Evolutionary conservation across 1,140 invertebrate species (phyloP), one percentile per base, ranked within the genome.

Genomic region (Heliconius congener): DNA sequence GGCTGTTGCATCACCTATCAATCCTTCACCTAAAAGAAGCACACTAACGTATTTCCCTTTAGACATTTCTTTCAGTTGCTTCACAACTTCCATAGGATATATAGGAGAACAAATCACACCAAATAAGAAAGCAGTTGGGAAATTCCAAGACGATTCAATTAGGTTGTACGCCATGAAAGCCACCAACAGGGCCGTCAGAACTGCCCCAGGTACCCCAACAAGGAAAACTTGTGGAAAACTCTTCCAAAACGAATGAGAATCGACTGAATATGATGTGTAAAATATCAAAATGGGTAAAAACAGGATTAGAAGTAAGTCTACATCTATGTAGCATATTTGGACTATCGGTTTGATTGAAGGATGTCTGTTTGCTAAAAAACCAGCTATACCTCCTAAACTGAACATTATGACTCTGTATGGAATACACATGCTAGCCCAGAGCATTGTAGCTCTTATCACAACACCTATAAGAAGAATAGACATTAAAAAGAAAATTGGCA

Each of bases 391-490:
- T 2, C 92, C 92, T 2, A 94, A 30, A 5, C 81, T 77, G 50
- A 94, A 94, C 92, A 94, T 93, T 13, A 94, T 81, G 0, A 92
- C 87, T 76, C 91, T 76, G 30, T 93, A 93, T 0, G 92, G 91
- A 23, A 94, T 42, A 74, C 86, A 88, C 76, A 88, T 82, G 30
- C 81, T 87, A 0, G 88, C 88, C 79, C 85, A 89, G 4, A 93
- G 83, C 87, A 94, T 91, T 0, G 91, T 27, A 4, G 86, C 81
- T 70, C 92, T 85, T n/a, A 93, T 80, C 16, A 92, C 39, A 5
- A 92, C 91, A 4, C 92, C 91, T 16, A 89, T 78, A 5, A 94
- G 80, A 16, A 94, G 66, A 0, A 87, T 93, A 4, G 78, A 75
- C 71, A 92, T 93, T 74, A 93, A 82, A 73, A 94, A 94, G 0